Base-by-base conservation (phyloP, 2,113 vertebrate species). In the Oceanites oceanicus region DNA sequence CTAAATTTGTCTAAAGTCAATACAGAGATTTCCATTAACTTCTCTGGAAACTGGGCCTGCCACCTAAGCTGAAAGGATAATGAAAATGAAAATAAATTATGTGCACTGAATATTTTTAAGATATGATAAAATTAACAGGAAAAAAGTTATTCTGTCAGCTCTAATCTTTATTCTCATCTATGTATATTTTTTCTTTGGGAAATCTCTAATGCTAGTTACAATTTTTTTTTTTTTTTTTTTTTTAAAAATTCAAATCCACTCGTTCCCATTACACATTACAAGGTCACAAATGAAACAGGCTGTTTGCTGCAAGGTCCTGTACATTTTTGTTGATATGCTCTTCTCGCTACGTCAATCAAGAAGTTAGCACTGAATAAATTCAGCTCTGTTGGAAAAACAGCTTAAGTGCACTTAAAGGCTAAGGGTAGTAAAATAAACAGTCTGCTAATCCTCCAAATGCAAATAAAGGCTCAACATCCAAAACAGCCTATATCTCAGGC, bases 391-490 rank as follows among this genome's bases (percentile, higher is more conserved):
- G 58, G 81, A 91, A 91, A 97, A 92, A 86, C 53, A 88, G 52
- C 66, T 86, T 70, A 96, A 97, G 89, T 80, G 85, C 91, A 88
- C 96, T 97, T 96, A 89, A 90, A 94, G 66, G 72, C 67, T 94
- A 92, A 93, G 61, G 56, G 77, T 65, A 84, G 71, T 53, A 87
- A 86, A 91, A 94, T 89, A 96, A 96, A 97, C 93, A 96, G 61
- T 15, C 80, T 93, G 85, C 59, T 96, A 95, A 93, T 95, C 74
- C 63, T 94, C 82, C 49, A 94, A 92, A 95, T 92, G 94, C 76
- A 96, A 97, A 96, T 94, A 94, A 93, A 89, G 14, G 15, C 76
- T 94, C 66, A 44, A 79, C 63, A 71, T 86, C 56, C 77, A 91
- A 92, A 94, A 27, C 75, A 94, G 59, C 32, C 36, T 84, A 21